Evolutionary conservation across 2,888 invertebrate genomes (phyloP), one percentile per base, ranked within the genome.

Genomic region (Acanthococcus lagerstroemiae): DNA sequence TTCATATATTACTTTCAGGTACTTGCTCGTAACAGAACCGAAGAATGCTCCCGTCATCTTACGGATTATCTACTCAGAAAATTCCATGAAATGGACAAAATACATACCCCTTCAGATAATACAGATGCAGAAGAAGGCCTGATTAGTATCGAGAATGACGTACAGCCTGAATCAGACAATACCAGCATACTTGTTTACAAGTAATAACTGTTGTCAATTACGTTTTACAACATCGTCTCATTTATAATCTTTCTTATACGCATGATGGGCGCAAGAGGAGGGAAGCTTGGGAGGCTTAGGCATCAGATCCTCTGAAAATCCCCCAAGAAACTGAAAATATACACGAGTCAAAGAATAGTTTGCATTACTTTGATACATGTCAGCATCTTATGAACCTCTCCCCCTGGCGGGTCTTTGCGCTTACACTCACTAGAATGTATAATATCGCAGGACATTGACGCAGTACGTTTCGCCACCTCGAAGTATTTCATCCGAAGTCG

Each of bases 21-120:
- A 52, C 74, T 87, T 69, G 82, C 86, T 0, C 83, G 83, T 72
- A 83, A 84, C 70, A 80, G 84, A 52, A 85, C 84, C 0, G 86
- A 87, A 76, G 77, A 82, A 27, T 84, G 84, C 72, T 85, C 86
- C 71, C 84, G 85, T 70, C 82, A 84, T 67, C 77, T 87, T n/a
- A 85, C 86, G 55, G 84, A 84, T 73, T 84, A 85, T 72, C 76
- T 86, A 50, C 78, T 87, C 65, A 81, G 83, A 65, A 84, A 83
- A 71, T 86, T 85, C 74, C 81, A 17, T 12, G 66, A 66, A 57
- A 50, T 56, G 5, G 57, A 54, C 24, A 63, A 63, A 54, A 52
- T 63, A 4, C 48, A 63, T 24, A 48, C 6, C 9, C 27, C 45
- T 30, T 54, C 63, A 6, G 52, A 52, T 44, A 17, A 37, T 4